Evolutionary conservation across 2,797 vertebrate genomes (phyloP), one percentile per base, ranked within the genome.

Genomic region (Tachyglossus aculeatus): DNA sequence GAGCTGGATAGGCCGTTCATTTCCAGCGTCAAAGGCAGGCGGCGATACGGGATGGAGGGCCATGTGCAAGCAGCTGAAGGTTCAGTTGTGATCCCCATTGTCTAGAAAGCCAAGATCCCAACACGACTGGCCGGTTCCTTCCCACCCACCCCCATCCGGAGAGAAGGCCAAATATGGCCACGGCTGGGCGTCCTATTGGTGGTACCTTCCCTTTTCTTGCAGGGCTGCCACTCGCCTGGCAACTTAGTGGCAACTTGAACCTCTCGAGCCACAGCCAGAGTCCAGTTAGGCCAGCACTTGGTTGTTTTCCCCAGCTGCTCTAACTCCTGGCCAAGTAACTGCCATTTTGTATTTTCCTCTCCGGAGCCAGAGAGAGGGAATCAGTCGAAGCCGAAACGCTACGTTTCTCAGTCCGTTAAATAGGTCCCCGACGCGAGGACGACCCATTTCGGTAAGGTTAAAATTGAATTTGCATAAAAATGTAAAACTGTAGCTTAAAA

Each of bases 1-100:
- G 22, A 0, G 67, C 72, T 51, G 64, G 64, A 31, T 50, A 33
- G 75, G 77, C 85, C 75, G n/a, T n/a, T n/a, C n/a, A 47, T 27
- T 47, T 29, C 15, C 25, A 47, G 27, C 25, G 19, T 18, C 44
- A 25, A 27, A 47, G 44, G 29, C 7, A 48, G 4, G 9, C 15
- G 16, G 57, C 64, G 72, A 78, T 66, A 21, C 16, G 43, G 25
- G 61, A 62, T 33, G 51, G 65, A 11, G 53, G 21, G 43, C 61
- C 31, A 32, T 18, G 24, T 36, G 62, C 55, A 11, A 36, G 14
- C 44, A 44, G 16, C 43, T 29, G 22, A 39, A 65, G 32, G 27
- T 72, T 41, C 33, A 40, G 32, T 57, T 24, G 16, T 0, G 4
- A 52, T 33, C 16, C 44, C 27, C 14, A 27, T 27, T 8, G 13